Conservation (phyloP, 2,888 invertebrate genomes). For the Epinotia nisella region DNA sequence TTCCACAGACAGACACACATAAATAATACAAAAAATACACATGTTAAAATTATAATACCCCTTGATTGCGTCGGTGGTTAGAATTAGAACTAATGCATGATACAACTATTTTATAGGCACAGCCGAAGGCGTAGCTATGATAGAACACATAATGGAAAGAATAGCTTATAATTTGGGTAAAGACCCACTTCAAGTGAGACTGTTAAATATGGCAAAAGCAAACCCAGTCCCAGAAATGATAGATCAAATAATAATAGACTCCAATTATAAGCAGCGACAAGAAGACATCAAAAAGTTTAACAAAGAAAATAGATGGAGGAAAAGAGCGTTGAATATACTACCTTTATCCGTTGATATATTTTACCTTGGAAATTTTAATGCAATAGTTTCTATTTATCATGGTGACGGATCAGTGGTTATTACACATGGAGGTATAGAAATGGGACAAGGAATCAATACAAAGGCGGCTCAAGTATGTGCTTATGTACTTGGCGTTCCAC, state of each 20-base stretch:
- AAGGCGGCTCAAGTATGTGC: constrained; percentile 90
- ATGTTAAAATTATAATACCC: too few species aligned
- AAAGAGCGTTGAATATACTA: constrained; percentile 74
- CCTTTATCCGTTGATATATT: constrained; percentile 84
- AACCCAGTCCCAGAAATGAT: constrained; percentile 75
- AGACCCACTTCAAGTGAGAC: constrained; percentile 84
- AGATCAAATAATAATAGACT: constrained; percentile 68
- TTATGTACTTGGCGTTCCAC: constrained; percentile 86
- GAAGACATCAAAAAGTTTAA: constrained; percentile 86
- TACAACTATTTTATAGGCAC: constrained; percentile 72
- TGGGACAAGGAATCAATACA: constrained; percentile 91
- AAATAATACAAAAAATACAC: too few species aligned
- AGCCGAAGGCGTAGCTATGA: constrained; percentile 86
- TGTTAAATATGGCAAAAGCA: constrained; percentile 63
- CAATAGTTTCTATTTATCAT: constrained; percentile 86
- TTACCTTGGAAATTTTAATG: constrained; percentile 74
- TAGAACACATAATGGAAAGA: constrained; percentile 87
- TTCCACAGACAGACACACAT: too few species aligned
- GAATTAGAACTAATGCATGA: not conserved
- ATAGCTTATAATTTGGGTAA: constrained; percentile 82
- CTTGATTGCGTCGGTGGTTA: too few species aligned
- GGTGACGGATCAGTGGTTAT: constrained; percentile 87
- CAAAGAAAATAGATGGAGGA: constrained; percentile 89
- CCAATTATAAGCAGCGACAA: constrained; percentile 72
- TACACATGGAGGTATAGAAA: constrained; percentile 87